Base-by-base conservation (phyloP, 2,113 vertebrate genomes). In the Poeciliopsis occidentalis region DNA sequence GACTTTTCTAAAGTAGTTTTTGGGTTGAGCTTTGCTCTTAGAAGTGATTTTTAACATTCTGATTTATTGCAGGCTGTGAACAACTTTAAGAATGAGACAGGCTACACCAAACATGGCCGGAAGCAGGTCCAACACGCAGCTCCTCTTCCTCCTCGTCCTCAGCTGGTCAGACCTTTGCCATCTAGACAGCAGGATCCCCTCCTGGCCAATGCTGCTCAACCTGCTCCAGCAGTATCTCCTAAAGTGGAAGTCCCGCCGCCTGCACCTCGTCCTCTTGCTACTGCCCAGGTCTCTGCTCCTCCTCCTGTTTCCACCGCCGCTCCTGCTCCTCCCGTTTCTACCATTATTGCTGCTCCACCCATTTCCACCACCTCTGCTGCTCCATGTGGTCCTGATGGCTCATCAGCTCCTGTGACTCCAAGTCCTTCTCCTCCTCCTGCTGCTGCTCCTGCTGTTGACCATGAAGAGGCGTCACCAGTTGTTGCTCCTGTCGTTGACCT, bases 61-160 rank as follows among this genome's bases (percentile, higher is more conserved):
- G 1, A 2, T 27, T 66, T 24, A 17, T 57, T 69, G 4, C 75
- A 99, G 98, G 98, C 98, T 79, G 98, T 99, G 61, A 99, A 99
- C 90, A 99, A 99, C 92, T 99, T 99, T 85, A 98, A 97, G 90
- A 99, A 99, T 51, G 97, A 97, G 92, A 98, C 98, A 0, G 98
- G 97, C 54, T 99, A 99, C 92, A 97, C 97, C 0, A 98, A 98
- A 83, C 88, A 29, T 0, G 75, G 47, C 2, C 86, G 90, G 87
- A 95, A 90, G 79, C 94, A 65, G 81, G 85, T 79, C 87, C 96
- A 95, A 7, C 85, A 91, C 67, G n/a, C 92, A 67, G 17, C 92
- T 12, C 91, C 91, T 19, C 94, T 93, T 0, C 91, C 92, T 8
- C 95, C 96, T 3, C 96, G 92, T 12, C 91, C 93, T 26, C 96